Conservation (phyloP, 2,888 invertebrate genomes). For the Agrenia bidenticulata region DNA sequence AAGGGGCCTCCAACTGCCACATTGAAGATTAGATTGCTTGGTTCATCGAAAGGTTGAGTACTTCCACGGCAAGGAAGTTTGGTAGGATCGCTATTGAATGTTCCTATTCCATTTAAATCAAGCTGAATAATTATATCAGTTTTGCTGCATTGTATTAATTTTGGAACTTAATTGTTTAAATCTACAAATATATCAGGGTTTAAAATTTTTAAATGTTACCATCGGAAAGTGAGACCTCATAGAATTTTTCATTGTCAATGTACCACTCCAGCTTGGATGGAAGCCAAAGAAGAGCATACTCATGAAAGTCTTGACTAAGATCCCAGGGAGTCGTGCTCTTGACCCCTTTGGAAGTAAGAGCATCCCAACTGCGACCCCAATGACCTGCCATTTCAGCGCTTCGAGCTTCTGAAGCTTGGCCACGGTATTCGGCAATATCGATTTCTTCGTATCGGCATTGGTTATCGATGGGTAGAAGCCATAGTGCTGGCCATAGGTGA, state of each 20-base stretch:
- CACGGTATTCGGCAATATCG: constrained; percentile 51
- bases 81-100: constrained; percentile 35
- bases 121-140: no score
- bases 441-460: constrained; percentile 51
- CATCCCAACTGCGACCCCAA: constrained; percentile 26
- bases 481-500: constrained; percentile 48
- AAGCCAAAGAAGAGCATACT: constrained; percentile 49
- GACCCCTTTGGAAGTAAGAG: constrained; percentile 15
- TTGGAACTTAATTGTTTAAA: no score
- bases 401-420: constrained; percentile 38
- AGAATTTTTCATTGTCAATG: constrained; percentile 45
- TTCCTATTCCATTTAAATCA: no score
- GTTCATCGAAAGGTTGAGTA: constrained; percentile 40
- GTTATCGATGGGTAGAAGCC: constrained; percentile 35
- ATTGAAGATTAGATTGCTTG: constrained; percentile 47
- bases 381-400: constrained; percentile 45
- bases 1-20: constrained; percentile 49
- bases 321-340: constrained; percentile 30
- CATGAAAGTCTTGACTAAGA: constrained; percentile 45
- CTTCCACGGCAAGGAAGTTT: constrained; percentile 43
- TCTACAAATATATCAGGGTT: no score
- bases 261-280: constrained; percentile 48
- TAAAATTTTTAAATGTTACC: no score
- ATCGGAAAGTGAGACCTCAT: constrained; percentile 42
- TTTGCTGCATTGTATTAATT: no score